Percentiles rank a stretch among this genome's conserved stretches.
Evolutionary conservation across 2,888 invertebrate genomes (phyloP).

Genomic region (Cantharis rustica): DNA sequence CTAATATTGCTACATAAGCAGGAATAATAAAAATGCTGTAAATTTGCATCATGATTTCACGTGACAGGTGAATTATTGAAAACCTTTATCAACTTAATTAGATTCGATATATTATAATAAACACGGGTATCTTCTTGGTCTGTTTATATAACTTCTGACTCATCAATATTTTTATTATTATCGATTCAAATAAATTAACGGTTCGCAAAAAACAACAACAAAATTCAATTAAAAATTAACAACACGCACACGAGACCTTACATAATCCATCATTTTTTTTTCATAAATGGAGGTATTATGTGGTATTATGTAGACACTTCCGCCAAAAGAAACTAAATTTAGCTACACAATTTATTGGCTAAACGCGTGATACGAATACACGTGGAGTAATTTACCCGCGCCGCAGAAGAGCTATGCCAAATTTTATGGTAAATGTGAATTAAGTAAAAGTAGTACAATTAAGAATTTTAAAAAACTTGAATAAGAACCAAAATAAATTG

Average conservation of each 20-base stretch:
- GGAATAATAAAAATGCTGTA: background rate
- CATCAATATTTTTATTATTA: background rate
- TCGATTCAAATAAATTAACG: background rate
- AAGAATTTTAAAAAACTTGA: background rate
- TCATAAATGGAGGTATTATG: background rate
- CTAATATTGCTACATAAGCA: slow-evolving; percentile 9
- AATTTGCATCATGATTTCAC: slow-evolving; percentile 4
- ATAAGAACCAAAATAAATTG: background rate
- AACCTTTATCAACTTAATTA: background rate
- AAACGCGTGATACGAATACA: background rate
- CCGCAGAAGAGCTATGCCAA: background rate
- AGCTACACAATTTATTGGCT: background rate
- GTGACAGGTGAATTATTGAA: background rate
- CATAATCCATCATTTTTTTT: slow-evolving; percentile 7
- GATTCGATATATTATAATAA: background rate
- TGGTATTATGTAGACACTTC: slow-evolving; percentile 1
- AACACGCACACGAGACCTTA: background rate
- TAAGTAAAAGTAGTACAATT: background rate
- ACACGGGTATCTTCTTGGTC: background rate
- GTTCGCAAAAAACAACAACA: background rate
- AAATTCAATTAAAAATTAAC: slow-evolving; percentile 5
- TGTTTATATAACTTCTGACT: background rate
- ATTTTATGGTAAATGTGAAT: background rate
- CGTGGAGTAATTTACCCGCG: background rate
- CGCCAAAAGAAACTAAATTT: background rate